Percentiles rank a stretch among this genome's conserved stretches.
These are phyloP conservation scores for Parthenolecanium corni DNA, from an alignment of 2,888 invertebrate species.

Conservation along the genomic window DNA sequence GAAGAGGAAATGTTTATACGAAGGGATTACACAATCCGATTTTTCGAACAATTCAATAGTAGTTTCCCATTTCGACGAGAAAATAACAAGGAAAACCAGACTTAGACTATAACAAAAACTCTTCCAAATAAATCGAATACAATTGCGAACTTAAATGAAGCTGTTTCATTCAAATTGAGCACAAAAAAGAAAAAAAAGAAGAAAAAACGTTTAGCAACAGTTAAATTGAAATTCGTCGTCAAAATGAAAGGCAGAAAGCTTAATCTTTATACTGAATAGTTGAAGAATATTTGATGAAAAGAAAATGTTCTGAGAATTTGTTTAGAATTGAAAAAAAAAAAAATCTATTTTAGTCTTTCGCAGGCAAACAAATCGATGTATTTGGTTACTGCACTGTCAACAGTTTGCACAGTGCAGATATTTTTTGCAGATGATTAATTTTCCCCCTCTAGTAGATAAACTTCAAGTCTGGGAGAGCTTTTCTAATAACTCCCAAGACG, in stretches of 20 bases:
- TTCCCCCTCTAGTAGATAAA: too few relatives aligned
- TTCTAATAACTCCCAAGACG: too few relatives aligned
- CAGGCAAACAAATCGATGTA: background rate
- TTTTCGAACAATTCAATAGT: slow-evolving; percentile 12
- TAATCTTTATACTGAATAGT: background rate
- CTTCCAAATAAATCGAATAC: slow-evolving; percentile 9
- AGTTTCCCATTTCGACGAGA: slow-evolving; percentile 9
- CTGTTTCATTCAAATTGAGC: background rate
- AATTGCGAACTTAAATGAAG: background rate
- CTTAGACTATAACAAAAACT: slow-evolving; percentile 6
- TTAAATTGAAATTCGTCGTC: too few relatives aligned
- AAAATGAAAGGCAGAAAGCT: too few relatives aligned
- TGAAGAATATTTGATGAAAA: background rate
- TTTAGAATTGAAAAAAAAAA: background rate
- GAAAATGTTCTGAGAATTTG: background rate
- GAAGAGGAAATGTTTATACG: slow-evolving; percentile 15
- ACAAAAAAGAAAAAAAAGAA: too few relatives aligned
- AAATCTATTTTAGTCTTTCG: background rate
- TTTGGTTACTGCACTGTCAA: background rate
- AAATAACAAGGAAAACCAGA: slow-evolving; percentile 12
- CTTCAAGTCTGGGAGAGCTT: too few relatives aligned
- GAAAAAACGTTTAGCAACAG: background rate
- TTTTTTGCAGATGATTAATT: too few relatives aligned
- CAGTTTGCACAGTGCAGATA: too few relatives aligned
- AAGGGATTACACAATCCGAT: slow-evolving; percentile 14